Evolutionary conservation across 1,140 invertebrate genomes (phyloP).

Genomic region (Drusus annulatus): DNA sequence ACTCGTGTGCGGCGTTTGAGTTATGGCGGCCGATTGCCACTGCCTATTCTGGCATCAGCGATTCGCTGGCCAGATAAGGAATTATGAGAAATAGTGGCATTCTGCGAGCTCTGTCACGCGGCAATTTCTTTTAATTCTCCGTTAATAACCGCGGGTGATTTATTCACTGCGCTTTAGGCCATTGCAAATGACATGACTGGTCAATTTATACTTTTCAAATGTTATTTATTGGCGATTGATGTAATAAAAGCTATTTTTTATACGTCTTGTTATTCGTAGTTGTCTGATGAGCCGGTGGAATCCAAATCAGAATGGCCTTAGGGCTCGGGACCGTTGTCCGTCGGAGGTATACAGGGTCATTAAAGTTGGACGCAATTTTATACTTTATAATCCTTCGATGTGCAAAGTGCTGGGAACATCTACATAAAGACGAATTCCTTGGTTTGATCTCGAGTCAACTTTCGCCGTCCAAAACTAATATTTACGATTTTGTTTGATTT

Average conservation of each 20-base stretch:
- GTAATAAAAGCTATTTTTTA: background rate
- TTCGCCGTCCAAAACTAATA: no score
- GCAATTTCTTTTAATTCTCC: slow-evolving; percentile 8
- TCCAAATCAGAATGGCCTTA: no score
- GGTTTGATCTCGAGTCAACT: no score
- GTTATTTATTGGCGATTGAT: slow-evolving; percentile 25
- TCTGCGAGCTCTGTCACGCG: background rate
- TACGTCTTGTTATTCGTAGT: background rate
- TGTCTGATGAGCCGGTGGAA: background rate
- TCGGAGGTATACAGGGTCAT: no score
- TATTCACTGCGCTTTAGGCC: slow-evolving; percentile 12
- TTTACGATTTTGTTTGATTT: no score
- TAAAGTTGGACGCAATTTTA: no score
- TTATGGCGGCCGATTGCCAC: background rate
- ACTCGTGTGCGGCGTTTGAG: no score
- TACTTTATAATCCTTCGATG: no score
- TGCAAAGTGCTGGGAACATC: no score
- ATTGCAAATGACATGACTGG: slow-evolving; percentile 5
- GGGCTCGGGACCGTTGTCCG: no score
- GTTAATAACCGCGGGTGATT: slow-evolving; percentile 4
- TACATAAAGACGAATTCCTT: no score
- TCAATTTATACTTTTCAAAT: slow-evolving; percentile 21
- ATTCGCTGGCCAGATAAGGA: slow-evolving; percentile 2
- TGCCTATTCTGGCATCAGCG: background rate
- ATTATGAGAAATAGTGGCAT: background rate